Evolutionary conservation across 2,888 invertebrate genomes (phyloP).

Genomic region (Sinelater perroti): DNA sequence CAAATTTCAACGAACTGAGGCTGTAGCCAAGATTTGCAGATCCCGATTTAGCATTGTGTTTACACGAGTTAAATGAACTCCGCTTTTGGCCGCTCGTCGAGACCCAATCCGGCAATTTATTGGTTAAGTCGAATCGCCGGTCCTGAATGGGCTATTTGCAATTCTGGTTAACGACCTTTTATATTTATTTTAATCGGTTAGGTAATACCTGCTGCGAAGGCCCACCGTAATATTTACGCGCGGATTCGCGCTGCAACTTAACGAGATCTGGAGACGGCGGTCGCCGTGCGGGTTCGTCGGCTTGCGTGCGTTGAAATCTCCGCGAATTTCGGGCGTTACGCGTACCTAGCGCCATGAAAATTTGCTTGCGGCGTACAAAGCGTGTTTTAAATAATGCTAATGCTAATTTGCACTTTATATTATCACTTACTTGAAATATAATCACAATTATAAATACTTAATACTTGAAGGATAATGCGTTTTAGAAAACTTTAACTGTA

Average conservation of each 20-base stretch:
- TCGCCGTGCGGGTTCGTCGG: neutral
- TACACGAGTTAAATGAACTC: conserved; percentile 29
- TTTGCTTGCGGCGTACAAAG: too few species aligned
- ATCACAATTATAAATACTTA: too few species aligned
- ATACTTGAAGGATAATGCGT: too few species aligned
- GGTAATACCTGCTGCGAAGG: neutral
- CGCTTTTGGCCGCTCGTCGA: conserved; percentile 7
- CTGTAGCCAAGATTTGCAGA: conserved; percentile 1
- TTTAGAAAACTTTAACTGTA: too few species aligned
- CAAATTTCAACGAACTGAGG: neutral
- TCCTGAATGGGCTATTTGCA: conserved; percentile 13
- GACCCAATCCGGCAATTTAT: conserved; percentile 13
- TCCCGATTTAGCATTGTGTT: too few species aligned
- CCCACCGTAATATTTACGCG: too few species aligned
- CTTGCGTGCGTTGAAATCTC: conserved; percentile 9
- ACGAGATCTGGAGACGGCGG: too few species aligned
- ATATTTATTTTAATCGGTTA: conserved; percentile 7
- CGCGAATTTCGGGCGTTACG: neutral
- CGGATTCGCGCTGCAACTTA: too few species aligned
- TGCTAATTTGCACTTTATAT: too few species aligned
- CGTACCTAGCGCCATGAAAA: too few species aligned
- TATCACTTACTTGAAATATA: too few species aligned
- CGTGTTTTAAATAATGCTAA: too few species aligned
- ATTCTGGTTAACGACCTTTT: neutral
- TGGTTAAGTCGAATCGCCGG: conserved; percentile 6